phyloP scores from a whole-genome alignment of 1,140 invertebrate genomes.

The Hirudo medicinalis region DNA sequence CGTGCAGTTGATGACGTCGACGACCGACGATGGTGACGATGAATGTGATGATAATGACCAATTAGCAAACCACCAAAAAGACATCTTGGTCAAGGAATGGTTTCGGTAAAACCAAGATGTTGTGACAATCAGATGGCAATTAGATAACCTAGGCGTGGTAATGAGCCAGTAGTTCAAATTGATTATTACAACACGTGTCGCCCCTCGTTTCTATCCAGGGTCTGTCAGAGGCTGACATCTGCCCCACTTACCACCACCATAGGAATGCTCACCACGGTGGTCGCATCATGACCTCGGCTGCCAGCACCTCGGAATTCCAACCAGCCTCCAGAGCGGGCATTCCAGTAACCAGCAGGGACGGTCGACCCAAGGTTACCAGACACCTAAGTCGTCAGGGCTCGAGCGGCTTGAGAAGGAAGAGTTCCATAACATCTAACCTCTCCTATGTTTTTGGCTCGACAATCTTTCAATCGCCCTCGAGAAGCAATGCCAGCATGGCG shows the following conservation, averaged over 20 bases:
- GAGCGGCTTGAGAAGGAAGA: not conserved
- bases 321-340: not conserved
- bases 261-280: not conserved
- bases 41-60: no score
- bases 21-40: no score
- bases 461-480: conserved; percentile 7
- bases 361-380: not conserved
- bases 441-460: conserved; percentile 9
- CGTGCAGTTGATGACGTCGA: no score
- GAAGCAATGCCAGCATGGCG: conserved; percentile 2
- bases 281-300: not conserved
- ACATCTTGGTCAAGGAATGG: no score
- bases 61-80: no score
- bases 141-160: no score
- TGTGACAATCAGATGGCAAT: no score
- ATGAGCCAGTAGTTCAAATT: no score
- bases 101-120: no score
- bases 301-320: not conserved
- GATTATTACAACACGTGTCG: no score
- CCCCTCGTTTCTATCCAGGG: not conserved
- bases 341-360: not conserved
- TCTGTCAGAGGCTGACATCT: conserved; percentile 2
- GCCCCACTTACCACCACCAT: not conserved
- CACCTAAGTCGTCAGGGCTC: not conserved
- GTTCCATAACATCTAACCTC: not conserved